Base-by-base conservation (phyloP, 2,888 invertebrate species). In the Isoperla grammatica region DNA sequence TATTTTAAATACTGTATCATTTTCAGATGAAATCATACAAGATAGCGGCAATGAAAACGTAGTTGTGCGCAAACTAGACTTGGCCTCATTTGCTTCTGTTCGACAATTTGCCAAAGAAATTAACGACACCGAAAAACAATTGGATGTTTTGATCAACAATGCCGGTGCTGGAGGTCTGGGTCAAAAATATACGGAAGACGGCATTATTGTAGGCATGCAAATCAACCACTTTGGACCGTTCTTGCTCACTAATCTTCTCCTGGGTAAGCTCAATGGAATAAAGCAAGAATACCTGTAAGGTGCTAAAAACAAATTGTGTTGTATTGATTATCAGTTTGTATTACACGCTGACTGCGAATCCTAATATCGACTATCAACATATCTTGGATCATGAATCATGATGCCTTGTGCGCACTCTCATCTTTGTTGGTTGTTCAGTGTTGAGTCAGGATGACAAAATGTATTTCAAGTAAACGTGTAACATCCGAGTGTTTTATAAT, bases 171-270 rank as follows among this genome's bases (percentile, higher is more conserved):
- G 87, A 0, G 81, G 88, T 67, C 81, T 82, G 0, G 85, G 87
- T 71, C 84, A 82, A 64, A 80, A 81, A 64, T 69, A 79, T 37
- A 87, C 90, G 5, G 86, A 85, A 68, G 94, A 95, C 71, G 90
- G 87, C 3, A 75, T 95, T 40, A 95, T 96, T 72, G 74, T 87
- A 68, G 93, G 91, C 1, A 91, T 94, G 87, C 93, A n/a, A n/a
- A n/a, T n/a, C n/a, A n/a, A n/a, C n/a, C n/a, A n/a, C n/a, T n/a
- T n/a, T n/a, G n/a, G n/a, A 89, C 95, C 94, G 5, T 97, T 96
- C 72, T 78, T 97, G 45, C 78, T 97, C 9, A 96, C 95, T 0
- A 94, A 94, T 75, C 82, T 97, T 9, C 77, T 97, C 1, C 84
- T 91, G 65, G 81, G 82, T 82, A 72, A 69, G 45, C 12, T 45